Base-by-base conservation (phyloP, 2,113 vertebrate genomes). In the Spheniscus mendiculus region DNA sequence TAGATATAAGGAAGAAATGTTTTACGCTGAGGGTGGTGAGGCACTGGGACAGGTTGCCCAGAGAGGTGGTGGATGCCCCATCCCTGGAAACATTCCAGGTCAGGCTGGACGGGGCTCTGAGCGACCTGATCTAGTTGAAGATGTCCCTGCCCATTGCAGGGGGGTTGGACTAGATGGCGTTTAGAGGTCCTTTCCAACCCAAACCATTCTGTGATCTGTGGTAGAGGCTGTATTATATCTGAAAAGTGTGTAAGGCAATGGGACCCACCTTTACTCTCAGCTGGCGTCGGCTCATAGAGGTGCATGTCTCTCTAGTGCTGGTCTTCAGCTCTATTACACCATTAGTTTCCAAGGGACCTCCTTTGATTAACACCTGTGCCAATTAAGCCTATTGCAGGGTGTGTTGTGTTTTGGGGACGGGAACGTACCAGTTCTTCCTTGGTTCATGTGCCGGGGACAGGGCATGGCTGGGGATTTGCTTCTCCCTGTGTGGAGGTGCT, bases 11-110 rank as follows among this genome's bases (percentile, higher is more conserved):
- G n/a, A 62, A 34, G 9, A 82, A 23, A 20, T 40, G 1, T 3
- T 42, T 87, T 42, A 22, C 2, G 0, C 0, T n/a, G 34, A 42
- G 27, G 9, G 11, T 34, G 34, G 4, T 52, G 71, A 58, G 2
- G 0, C 4, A 0, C 11, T 36, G 42, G 49, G 0, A 7, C 4
- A 53, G 11, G 27, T 2, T 44, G 2, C 44, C 23, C 49, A 5
- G 32, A 18, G n/a, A 32, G 23, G 17, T 19, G 23, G 23, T 3
- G 0, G 32, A 14, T 50, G 40, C 10, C 34, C 34, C 59, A 38
- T 55, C 36, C 30, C 25, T 50, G 72, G 30, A 5, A 13, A 58
- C 36, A 5, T 12, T 10, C n/a, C 2, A 42, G 44, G 72, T 1
- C 44, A 67, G 63, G 52, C 11, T 87, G 72, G 30, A 8, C 0